Evolutionary conservation across 2,113 vertebrate genomes (phyloP), one percentile per base, ranked within the genome.

Genomic region (Pelecanoides urinatrix): DNA sequence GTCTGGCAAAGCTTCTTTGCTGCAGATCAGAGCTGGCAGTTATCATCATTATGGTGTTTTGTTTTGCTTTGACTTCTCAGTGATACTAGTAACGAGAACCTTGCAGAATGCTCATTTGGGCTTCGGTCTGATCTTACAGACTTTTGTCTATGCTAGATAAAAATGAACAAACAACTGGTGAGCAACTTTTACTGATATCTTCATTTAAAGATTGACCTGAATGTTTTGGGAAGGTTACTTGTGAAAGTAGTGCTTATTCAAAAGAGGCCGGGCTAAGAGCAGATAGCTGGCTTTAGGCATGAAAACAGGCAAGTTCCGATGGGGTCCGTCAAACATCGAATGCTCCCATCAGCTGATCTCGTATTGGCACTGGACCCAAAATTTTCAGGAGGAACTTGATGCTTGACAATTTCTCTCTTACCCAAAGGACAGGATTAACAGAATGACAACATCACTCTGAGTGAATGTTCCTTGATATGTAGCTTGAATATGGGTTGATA

Each of bases 41-140:
- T 73, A 13, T 16, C 16, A 26, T 26, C 6, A 1, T 63, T 42
- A 53, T 0, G 0, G 15, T 52, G 38, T 18, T 74, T 26, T 44
- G 20, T 16, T 86, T 75, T 50, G 44, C 56, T 58, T 55, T 76
- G 59, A 9, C 49, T 90, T 67, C 79, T 55, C n/a, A 49, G 63
- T 11, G 16, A 19, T 52, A 4, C 19, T 34, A 20, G 22, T 30
- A 78, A 44, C 0, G 2, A 70, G 44, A 71, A 14, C 32, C 44
- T 77, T 70, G 36, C 34, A 52, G 19, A 61, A 44, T 32, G 10
- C 14, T 66, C 1, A 0, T 40, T 20, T 44, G 32, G 52, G 19
- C 44, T 70, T 71, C 20, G 11, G 16, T 89, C 62, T 67, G 47
- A 42, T 58, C 61, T 82, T 42, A 32, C 7, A 19, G 36, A 11